phyloP scores from a whole-genome alignment of 2,113 vertebrate species.

The Stegastes partitus region DNA sequence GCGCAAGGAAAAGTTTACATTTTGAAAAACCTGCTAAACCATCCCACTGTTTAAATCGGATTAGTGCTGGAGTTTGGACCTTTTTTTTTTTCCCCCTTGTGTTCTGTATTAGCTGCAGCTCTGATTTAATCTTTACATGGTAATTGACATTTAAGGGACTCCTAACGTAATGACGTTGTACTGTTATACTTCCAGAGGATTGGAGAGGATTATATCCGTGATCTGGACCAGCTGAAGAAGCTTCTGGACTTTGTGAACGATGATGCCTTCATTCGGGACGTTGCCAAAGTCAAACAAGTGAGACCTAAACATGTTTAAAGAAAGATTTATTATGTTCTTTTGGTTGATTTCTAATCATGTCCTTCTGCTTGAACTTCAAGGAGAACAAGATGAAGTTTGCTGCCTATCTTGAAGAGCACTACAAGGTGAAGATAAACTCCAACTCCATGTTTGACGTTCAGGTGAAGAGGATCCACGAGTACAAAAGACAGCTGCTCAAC shows the following conservation, averaged over 20 bases:
- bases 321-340: fast-evolving
- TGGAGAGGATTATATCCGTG: slow-evolving; percentile 90
- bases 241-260: slow-evolving; percentile 89
- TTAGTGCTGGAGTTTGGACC: too few relatives aligned
- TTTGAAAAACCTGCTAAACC: too few relatives aligned
- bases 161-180: background rate
- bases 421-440: slow-evolving; percentile 93
- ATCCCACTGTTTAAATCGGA: too few relatives aligned
- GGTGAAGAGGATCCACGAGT: slow-evolving; percentile 95
- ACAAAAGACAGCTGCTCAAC: slow-evolving; percentile 94
- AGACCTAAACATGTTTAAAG: background rate
- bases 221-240: slow-evolving; percentile 89
- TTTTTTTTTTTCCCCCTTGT: too few relatives aligned
- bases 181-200: slow-evolving; percentile 85
- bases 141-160: too few relatives aligned
- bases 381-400: slow-evolving; percentile 95
- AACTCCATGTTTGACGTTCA: slow-evolving; percentile 93
- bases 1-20: too few relatives aligned
- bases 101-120: too few relatives aligned
- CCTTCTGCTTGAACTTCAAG: slow-evolving; percentile 67
- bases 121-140: too few relatives aligned
- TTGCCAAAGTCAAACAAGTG: slow-evolving; percentile 94
- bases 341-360: background rate
- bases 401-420: slow-evolving; percentile 87
- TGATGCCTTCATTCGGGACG: slow-evolving; percentile 89